Evolutionary conservation across 92 coral and sea anemone genomes (phyloP), one percentile per base, ranked within the genome.

Genomic region (Actinernus sp.): DNA sequence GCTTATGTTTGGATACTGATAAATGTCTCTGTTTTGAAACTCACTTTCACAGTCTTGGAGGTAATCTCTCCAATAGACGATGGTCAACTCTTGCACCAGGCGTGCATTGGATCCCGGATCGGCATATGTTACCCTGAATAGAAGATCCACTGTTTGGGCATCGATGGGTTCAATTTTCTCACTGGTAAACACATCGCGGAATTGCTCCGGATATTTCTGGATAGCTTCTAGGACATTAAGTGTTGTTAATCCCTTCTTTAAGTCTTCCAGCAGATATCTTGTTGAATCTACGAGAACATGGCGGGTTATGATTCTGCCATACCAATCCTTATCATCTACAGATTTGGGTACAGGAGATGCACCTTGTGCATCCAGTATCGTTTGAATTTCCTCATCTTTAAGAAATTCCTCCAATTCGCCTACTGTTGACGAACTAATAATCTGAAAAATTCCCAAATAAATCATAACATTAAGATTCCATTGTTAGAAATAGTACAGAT

Each of bases 11-110:
- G n/a, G n/a, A n/a, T n/a, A n/a, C n/a, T n/a, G n/a, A n/a, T n/a
- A n/a, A n/a, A n/a, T n/a, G n/a, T n/a, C n/a, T n/a, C n/a, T n/a
- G n/a, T n/a, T n/a, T n/a, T n/a, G n/a, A n/a, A 36, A 34, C 49
- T 48, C 43, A 74, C 92, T 50, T 65, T 45, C 73, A 44, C 82
- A 71, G 55, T 85, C 92, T 61, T 86, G 79, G 21, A 86, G 76
- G 36, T 77, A 85, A 31, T 86, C 87, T 48, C 73, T 53, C 79
- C 83, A 86, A 56, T 48, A 58, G 23, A 86, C 78, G 1, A 86
- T 60, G n/a, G 83, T 78, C n/a, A n/a, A 26, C 61, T 47, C 79
- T 23, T 86, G 92, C 2, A 3, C 8, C 24, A 26, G 13, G 24
- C 87, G 54, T 4, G 11, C 38, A 50, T 78, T 78, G 47, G 85